Base-by-base conservation (phyloP, 2,113 vertebrate species). In the Dissostichus mawsoni region DNA sequence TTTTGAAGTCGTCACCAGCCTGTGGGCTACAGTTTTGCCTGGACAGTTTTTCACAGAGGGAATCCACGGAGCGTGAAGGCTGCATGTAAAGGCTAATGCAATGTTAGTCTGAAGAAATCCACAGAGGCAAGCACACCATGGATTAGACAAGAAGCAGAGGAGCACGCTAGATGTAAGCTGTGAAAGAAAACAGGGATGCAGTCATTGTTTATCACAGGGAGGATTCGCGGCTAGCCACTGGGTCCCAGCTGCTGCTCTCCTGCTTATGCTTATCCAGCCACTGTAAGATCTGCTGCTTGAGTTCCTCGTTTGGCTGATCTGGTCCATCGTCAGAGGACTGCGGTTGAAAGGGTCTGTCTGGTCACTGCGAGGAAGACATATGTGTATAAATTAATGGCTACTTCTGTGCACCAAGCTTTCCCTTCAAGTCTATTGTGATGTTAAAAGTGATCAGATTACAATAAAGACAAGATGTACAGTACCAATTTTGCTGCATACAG, bases 271-370 rank as follows among this genome's bases (percentile, higher is more conserved):
- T 96, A 1, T 96, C 95, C 5, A 99, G 95, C 98, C 98, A 99
- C 76, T 84, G 95, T 57, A 96, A 96, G 82, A 99, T 99, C 94
- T 95, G 96, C 87, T 98, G 96, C 87, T 97, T 98, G 25, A 99
- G 97, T 87, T 99, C 98, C n/a, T 95, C 95, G 75, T 99, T 99
- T 83, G 98, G 97, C 94, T 96, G 87, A 99, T 98, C 96, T 99
- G 98, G 94, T 99, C 98, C 98, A 99, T 99, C 58, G 98, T 99
- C 59, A 99, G 96, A 56, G 97, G 98, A 89, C 97, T 99, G 77
- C 98, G 97, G 89, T 99, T 99, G 89, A 99, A 99, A 63, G 98
- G 98, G 90, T 99, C 98, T 0, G 98, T 99, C 95, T 99, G 98
- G 93, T 99, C 98, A 1, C 98, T 99, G 90, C 18, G 90, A 93